A percentile compares a stretch with the other conserved stretches of the same genome.
These are phyloP conservation scores for Coptodon rendalli DNA, from an alignment of 2,113 vertebrate genomes.

Conservation along the genomic window DNA sequence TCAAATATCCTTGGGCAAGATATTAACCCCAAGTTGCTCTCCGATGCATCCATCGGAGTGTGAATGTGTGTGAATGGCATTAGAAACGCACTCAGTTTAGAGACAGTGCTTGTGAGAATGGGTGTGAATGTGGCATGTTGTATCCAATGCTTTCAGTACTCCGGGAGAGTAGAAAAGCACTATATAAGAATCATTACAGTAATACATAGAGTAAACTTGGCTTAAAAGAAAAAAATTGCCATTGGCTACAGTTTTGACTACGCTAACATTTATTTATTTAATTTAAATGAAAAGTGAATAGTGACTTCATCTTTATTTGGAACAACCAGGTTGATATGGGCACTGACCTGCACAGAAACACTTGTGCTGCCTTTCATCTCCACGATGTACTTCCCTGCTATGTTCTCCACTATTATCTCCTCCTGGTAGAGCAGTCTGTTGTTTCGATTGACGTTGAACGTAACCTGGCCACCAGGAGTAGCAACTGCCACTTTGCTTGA, in stretches of 20 bases:
- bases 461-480: conserved; percentile 20
- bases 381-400: conserved; percentile 63
- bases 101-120: neutral
- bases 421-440: conserved; percentile 85
- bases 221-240: neutral
- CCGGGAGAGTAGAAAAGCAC: too few relatives aligned
- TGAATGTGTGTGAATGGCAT: neutral
- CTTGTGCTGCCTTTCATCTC: conserved; percentile 69
- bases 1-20: neutral
- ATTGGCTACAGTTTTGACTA: neutral
- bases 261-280: neutral
- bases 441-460: conserved; percentile 69
- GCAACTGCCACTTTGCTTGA: neutral
- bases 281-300: neutral
- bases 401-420: conserved; percentile 22
- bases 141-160: neutral
- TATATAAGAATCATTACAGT: too few relatives aligned
- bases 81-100: neutral
- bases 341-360: conserved; percentile 69
- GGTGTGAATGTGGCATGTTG: neutral
- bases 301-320: neutral
- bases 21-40: neutral
- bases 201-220: neutral
- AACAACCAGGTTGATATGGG: neutral
- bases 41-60: rapidly evolving